These are phyloP conservation scores for Platysteira castanea DNA, from an alignment of 2,113 vertebrate species.

Conservation along the genomic window DNA sequence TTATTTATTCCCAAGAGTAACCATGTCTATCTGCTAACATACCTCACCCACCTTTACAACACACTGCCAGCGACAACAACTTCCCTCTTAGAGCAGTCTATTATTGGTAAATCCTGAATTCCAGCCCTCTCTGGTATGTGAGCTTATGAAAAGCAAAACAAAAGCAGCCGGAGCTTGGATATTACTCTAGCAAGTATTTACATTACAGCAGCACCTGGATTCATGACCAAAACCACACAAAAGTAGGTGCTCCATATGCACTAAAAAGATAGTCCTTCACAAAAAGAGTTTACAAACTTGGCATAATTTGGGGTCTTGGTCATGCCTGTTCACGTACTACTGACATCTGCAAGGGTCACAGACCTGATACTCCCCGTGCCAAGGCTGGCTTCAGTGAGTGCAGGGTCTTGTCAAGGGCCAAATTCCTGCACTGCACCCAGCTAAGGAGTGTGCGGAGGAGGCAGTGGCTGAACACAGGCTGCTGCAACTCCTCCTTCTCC, in stretches of 20 bases:
- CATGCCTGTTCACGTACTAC: neutral
- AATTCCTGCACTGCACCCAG: neutral
- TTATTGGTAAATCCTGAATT: conserved; percentile 1
- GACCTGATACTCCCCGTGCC: neutral
- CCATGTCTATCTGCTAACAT: neutral
- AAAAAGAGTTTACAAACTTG: neutral
- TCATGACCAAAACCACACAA: neutral
- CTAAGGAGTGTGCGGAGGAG: neutral
- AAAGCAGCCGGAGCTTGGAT: neutral
- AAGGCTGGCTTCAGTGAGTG: neutral
- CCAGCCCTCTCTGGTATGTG: neutral
- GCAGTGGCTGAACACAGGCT: neutral
- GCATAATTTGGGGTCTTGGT: neutral
- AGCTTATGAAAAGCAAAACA: neutral
- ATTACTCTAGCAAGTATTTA: neutral
- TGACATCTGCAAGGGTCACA: neutral
- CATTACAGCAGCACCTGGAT: conserved; percentile 6
- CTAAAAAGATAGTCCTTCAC: neutral
- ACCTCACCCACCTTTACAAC: neutral
- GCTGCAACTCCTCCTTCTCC: neutral
- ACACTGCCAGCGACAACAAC: neutral
- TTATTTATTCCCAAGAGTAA: neutral
- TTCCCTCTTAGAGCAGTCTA: neutral
- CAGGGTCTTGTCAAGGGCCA: neutral
- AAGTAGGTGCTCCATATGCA: neutral